A percentile compares a stretch with the other conserved stretches of the same genome.
These are phyloP conservation scores for Brachirus orientalis DNA, from an alignment of 2,113 vertebrate species.

Conservation along the genomic window DNA sequence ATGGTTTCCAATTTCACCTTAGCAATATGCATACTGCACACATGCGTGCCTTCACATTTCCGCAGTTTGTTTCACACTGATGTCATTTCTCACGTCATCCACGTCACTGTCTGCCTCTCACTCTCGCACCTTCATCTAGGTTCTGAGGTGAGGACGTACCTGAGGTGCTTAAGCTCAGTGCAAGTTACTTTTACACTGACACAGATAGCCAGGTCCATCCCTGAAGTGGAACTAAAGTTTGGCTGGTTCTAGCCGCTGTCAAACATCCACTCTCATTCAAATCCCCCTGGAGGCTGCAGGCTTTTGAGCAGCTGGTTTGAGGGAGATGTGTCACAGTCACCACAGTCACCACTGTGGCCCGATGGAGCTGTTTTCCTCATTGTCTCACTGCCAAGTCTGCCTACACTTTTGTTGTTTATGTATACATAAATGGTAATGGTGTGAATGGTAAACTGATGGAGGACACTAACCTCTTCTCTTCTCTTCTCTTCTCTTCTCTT, in stretches of 20 bases:
- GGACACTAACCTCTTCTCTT: conserved; percentile 13
- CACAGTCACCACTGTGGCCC: background rate
- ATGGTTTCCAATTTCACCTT: too few species aligned
- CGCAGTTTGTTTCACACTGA: conserved; percentile 22
- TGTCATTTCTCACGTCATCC: conserved; percentile 40
- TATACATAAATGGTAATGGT: background rate
- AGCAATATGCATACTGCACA: background rate
- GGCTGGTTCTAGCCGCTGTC: conserved; percentile 41
- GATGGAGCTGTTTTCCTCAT: conserved; percentile 7
- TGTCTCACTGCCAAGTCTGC: conserved; percentile 4
- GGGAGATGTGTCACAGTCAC: conserved; percentile 24
- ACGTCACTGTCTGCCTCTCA: conserved; percentile 28
- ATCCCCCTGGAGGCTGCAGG: conserved; percentile 49
- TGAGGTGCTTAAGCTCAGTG: conserved; percentile 66
- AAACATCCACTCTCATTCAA: conserved; percentile 58
- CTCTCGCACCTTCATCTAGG: conserved; percentile 62
- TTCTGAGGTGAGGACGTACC: conserved; percentile 59
- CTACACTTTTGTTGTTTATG: background rate
- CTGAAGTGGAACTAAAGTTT: conserved; percentile 66
- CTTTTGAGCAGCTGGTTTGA: conserved; percentile 42
- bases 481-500: conserved; percentile 17
- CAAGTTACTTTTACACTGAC: conserved; percentile 76
- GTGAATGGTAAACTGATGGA: background rate
- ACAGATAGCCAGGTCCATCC: conserved; percentile 58
- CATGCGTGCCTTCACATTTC: background rate